Percentiles rank a stretch among this genome's conserved stretches.
phyloP scores from a whole-genome alignment of 2,113 vertebrate species.

The Mustelus asterias region DNA sequence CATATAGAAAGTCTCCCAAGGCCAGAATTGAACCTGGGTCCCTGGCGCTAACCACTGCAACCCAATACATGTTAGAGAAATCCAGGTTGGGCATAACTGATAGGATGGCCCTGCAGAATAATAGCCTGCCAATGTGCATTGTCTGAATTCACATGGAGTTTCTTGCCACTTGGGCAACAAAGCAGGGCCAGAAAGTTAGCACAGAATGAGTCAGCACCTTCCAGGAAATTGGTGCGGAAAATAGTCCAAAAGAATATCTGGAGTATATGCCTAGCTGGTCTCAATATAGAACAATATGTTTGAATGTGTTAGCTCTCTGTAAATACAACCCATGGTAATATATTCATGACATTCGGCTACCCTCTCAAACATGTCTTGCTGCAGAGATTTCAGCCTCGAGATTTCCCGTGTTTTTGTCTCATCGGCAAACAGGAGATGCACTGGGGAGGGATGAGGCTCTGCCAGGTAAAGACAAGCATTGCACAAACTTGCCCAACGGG shows the following conservation, averaged over 20 bases:
- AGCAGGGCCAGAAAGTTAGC: too few relatives aligned
- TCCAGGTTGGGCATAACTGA: background rate
- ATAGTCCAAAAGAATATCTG: background rate
- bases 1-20: too few relatives aligned
- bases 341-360: background rate
- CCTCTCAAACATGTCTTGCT: background rate
- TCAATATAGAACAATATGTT: background rate
- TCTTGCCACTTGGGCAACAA: background rate
- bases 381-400: background rate
- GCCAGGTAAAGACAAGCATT: background rate
- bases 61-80: background rate
- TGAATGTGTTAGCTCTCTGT: background rate
- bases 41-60: too few relatives aligned
- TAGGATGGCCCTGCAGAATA: background rate
- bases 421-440: background rate
- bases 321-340: background rate
- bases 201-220: constrained; percentile 10
- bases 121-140: background rate
- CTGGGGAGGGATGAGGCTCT: background rate
- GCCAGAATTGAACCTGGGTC: too few relatives aligned
- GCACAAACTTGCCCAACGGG: background rate
- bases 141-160: background rate
- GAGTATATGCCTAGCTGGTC: background rate
- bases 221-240: background rate
- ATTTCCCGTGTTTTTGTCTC: background rate